Percentiles rank a stretch among this genome's conserved stretches.
Conservation (phyloP, 2,113 vertebrate species). For the Tympanuchus pallidicinctus region DNA sequence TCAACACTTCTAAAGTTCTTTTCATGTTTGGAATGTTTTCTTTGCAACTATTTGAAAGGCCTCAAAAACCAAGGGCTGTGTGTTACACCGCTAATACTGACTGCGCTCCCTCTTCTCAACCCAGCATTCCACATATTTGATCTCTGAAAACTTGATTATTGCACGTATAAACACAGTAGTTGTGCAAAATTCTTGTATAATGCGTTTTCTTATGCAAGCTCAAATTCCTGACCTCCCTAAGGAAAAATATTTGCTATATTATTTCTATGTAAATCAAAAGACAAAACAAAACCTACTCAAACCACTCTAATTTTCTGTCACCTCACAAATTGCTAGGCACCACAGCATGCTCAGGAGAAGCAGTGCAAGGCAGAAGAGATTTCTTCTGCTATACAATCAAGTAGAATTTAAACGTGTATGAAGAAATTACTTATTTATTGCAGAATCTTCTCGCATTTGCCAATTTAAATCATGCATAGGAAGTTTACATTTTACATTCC, state of each 20-base stretch:
- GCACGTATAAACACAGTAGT: neutral
- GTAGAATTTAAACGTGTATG: neutral
- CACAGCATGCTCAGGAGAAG: neutral
- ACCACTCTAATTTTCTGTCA: neutral
- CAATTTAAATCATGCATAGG: neutral
- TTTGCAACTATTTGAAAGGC: slow-evolving; percentile 27
- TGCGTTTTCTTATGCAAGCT: neutral
- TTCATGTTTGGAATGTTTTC: slow-evolving; percentile 50
- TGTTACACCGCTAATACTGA: neutral
- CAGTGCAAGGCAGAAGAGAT: neutral
- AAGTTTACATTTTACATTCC: slow-evolving; percentile 6
- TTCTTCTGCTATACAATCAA: neutral
- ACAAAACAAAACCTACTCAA: neutral
- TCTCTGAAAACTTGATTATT: neutral
- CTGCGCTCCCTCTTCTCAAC: neutral
- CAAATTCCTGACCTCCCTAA: neutral
- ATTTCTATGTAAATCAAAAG: neutral
- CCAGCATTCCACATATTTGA: neutral
- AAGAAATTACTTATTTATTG: neutral
- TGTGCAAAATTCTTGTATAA: neutral
- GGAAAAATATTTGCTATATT: neutral
- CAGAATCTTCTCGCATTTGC: neutral
- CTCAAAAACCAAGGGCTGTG: neutral
- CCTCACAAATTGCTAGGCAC: neutral
- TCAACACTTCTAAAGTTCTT: slow-evolving; percentile 57